Evolutionary conservation across 1,140 invertebrate genomes (phyloP).

Genomic region (Dryas iulia): DNA sequence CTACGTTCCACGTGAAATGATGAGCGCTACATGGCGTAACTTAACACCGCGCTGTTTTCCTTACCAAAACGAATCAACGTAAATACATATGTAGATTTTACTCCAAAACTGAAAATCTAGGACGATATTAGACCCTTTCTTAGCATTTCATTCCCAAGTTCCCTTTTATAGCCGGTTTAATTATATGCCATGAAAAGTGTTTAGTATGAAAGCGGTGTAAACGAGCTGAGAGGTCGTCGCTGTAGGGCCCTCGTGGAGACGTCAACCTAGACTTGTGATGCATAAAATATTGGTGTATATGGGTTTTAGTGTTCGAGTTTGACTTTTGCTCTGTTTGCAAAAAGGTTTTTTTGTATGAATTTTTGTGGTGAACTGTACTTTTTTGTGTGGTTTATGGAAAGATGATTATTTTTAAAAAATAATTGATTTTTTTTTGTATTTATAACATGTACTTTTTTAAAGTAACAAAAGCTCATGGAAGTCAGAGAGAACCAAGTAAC

Average conservation of each 20-base stretch:
- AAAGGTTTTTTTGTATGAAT: not conserved
- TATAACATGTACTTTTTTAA: too few relatives aligned
- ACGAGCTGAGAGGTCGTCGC: slow-evolving; percentile 34
- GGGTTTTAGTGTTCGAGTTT: not conserved
- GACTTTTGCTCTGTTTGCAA: not conserved
- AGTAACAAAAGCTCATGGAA: too few relatives aligned
- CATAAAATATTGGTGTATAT: slow-evolving; percentile 18
- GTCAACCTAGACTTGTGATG: slow-evolving; percentile 34
- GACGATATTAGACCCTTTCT: slow-evolving; percentile 11
- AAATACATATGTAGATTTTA: not conserved
- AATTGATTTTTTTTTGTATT: too few relatives aligned
- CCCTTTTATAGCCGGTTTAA: slow-evolving; percentile 24
- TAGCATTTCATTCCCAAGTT: not conserved
- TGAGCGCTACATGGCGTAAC: too few relatives aligned
- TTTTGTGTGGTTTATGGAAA: too few relatives aligned
- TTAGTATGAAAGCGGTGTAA: slow-evolving; percentile 40
- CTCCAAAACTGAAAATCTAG: not conserved
- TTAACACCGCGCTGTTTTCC: too few relatives aligned
- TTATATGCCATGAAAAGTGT: slow-evolving; percentile 42
- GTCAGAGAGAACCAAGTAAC: too few relatives aligned
- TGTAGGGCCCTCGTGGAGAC: slow-evolving; percentile 39
- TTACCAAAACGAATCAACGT: too few relatives aligned
- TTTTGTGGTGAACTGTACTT: not conserved
- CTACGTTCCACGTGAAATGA: too few relatives aligned
- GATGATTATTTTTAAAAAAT: too few relatives aligned